Conservation (phyloP, 2,888 invertebrate genomes). For the Callyntrura guangdongensis region DNA sequence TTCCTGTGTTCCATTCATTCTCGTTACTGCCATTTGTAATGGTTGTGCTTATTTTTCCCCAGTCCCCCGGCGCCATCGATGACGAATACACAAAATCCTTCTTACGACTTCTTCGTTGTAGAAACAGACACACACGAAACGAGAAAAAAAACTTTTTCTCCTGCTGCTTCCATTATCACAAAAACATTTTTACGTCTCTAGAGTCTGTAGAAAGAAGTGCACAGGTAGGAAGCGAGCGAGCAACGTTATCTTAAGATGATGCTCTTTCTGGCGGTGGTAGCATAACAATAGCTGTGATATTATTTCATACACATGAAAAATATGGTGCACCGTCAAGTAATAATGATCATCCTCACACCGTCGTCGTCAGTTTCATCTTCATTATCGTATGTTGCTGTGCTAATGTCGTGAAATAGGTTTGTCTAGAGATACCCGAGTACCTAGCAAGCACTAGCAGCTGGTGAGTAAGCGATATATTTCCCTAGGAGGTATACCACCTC, state of each 20-base stretch:
- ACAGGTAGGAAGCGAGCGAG: not conserved
- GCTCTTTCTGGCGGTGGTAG: no score
- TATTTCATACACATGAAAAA: no score
- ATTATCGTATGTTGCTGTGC: no score
- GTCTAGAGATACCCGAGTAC: no score
- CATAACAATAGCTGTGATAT: no score
- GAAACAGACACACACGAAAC: not conserved
- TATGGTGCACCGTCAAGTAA: not conserved
- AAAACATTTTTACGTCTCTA: not conserved
- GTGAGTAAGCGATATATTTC: no score
- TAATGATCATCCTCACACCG: no score
- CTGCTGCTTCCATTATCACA: not conserved
- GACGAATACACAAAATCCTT: conserved; percentile 17
- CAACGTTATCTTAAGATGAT: not conserved
- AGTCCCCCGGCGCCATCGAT: conserved; percentile 36
- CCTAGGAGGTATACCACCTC: no score
- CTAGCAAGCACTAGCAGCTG: no score
- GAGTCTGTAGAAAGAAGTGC: not conserved
- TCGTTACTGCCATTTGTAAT: not conserved
- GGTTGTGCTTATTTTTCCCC: not conserved
- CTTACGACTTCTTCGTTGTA: not conserved
- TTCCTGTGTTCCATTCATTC: conserved; percentile 16
- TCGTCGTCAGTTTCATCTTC: no score
- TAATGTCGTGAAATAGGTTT: no score
- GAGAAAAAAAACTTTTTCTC: not conserved